phyloP scores from a whole-genome alignment of 2,888 invertebrate genomes.

The Cremastobaeus sp. region DNA sequence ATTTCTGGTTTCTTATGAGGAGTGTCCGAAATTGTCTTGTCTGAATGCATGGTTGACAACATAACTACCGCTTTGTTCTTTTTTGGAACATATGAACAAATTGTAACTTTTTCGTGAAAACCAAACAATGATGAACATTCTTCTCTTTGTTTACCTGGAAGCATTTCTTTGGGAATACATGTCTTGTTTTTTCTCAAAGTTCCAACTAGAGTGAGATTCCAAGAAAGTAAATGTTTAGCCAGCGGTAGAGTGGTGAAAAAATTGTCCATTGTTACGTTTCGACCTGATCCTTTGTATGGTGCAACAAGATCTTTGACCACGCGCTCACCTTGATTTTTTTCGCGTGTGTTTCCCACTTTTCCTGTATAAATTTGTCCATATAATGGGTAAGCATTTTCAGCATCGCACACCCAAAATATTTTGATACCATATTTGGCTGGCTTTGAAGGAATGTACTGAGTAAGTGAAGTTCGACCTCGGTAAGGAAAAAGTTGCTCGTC shows the following conservation, averaged over 20 bases:
- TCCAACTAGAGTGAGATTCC: constrained; percentile 62
- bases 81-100: constrained; percentile 64
- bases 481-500: constrained; percentile 70
- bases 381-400: constrained; percentile 65
- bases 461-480: too few relatives aligned
- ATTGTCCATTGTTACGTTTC: constrained; percentile 66
- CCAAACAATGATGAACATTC: constrained; percentile 51
- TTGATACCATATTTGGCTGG: constrained; percentile 45
- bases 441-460: too few relatives aligned
- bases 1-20: constrained; percentile 59
- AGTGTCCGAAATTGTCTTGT: constrained; percentile 20
- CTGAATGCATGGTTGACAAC: constrained; percentile 61
- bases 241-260: constrained; percentile 64
- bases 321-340: constrained; percentile 63
- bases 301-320: constrained; percentile 66
- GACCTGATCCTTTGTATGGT: constrained; percentile 63
- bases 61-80: constrained; percentile 64
- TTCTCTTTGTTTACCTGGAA: constrained; percentile 22
- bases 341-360: constrained; percentile 6
- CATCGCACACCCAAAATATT: constrained; percentile 67
- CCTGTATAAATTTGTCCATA: constrained; percentile 40
- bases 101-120: constrained; percentile 62
- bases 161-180: constrained; percentile 60
- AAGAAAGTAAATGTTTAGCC: constrained; percentile 56
- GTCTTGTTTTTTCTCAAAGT: constrained; percentile 61